Base-by-base conservation (phyloP, 2,888 invertebrate genomes). In the Hemistola chrysoprasaria region DNA sequence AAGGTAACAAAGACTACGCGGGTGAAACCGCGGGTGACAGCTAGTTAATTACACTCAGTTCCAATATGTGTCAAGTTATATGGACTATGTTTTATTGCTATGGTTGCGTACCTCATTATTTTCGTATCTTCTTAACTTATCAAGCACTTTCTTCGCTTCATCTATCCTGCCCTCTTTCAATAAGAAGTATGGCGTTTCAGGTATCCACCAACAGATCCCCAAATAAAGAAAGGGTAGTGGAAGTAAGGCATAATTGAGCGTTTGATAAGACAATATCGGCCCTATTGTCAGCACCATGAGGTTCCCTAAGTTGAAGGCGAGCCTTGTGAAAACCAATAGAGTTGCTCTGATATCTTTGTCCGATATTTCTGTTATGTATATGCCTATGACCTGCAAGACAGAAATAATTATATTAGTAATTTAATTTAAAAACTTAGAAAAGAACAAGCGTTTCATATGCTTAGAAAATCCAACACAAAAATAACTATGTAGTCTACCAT, bases 141-240 rank as follows among this genome's bases (percentile, higher is more conserved):
- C 57, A 10, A 91, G 54, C 7, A 67, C 82, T n/a, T 60, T 71
- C 45, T 73, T 77, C 0, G 92, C 91, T 0, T 74, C 70, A 0
- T 73, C 74, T 1, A 81, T 66, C 3, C 76, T 68, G 1, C 84
- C 82, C 29, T 78, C 82, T 67, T 90, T 91, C 16, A 93, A 57
- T 23, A 90, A 71, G 53, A 78, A 92, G 50, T 92, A 91, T 0
- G 92, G 92, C 0, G 92, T 90, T 56, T 92, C 92, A 0, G 92
- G 92, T 65, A 92, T 90, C 81, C 90, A 90, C 37, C 72, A 71
- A 43, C 91, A 91, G 0, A 71, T 70, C 0, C 72, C 7, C 24
- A 90, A 79, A 56, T 87, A 91, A 0, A 78, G 26, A 0, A 89
- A 34, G 0, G 92, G 91, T 2, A 91, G 50, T 0, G 73, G 53